Evolutionary conservation across 64 coral and sea anemone species (phyloP), one percentile per base, ranked within the genome.

Genomic region (Stichodactyla helianthus): DNA sequence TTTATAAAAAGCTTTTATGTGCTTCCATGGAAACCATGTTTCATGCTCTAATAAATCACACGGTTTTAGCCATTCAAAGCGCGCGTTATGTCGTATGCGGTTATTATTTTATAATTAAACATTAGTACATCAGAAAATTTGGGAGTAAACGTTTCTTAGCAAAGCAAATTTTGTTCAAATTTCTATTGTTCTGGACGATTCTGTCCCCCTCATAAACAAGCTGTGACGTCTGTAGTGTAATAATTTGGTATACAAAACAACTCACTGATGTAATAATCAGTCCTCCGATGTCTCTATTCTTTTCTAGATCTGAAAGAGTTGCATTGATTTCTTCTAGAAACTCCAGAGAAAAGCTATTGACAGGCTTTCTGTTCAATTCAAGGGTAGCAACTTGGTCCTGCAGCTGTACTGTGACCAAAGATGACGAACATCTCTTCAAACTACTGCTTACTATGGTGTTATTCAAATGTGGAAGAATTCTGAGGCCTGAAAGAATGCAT

Each of bases 341-440:
- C 16, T 97, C 94, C 14, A 97, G 64, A 85, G 82, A 89, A 63
- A 97, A 97, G 85, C 94, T 97, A 79, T 97, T 97, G 35, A 97
- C 94, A 18, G 94, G 94, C 53, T 83, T 57, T 19, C 94, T 89
- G 31, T 77, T 87, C 57, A 97, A 81, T 71, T 81, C 78, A 5
- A 97, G 59, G 63, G 89, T n/a, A 35, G 94, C 82, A 11, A 92
- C 57, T 50, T 93, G 85, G 17, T 87, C 87, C 74, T 93, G 51
- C 19, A 86, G 84, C 28, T 97, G 9, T n/a, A 93, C 84, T 62
- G 88, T 64, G 9, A 97, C 88, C 88, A 90, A 83, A 5, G 94
- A 82, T 15, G 90, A 92, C 53, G 77, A 53, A 16, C 0, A 61
- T 67, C 89, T 74, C 8, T 8, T 31, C 1, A 74, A 27, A 74